phyloP scores from a whole-genome alignment of 2,797 vertebrate genomes.

The Fringilla coelebs region DNA sequence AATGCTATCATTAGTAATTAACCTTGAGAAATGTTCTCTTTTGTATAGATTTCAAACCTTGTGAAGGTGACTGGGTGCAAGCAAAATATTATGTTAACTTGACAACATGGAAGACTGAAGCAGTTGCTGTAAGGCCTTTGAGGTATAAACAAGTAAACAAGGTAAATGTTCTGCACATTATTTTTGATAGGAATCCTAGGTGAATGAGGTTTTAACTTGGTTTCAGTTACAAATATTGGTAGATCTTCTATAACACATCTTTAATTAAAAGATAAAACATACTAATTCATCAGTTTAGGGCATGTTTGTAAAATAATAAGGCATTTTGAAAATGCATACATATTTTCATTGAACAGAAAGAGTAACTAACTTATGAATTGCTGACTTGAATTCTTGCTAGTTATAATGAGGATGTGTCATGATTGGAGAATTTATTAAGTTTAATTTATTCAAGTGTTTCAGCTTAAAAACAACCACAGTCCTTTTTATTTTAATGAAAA shows the following conservation, averaged over 20 bases:
- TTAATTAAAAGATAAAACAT: not conserved
- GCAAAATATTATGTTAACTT: conserved; percentile 86
- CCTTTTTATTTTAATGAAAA: not conserved
- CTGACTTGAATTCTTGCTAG: not conserved
- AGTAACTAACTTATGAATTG: not conserved
- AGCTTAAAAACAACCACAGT: not conserved
- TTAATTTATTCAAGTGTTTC: not conserved
- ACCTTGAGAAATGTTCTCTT: not conserved
- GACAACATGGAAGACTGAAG: conserved; percentile 83
- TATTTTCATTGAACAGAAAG: not conserved
- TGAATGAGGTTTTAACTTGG: not conserved
- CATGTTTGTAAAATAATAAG: not conserved
- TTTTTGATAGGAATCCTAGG: not conserved
- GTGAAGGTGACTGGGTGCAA: conserved; percentile 93
- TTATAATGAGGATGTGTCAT: not conserved
- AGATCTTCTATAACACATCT: not conserved
- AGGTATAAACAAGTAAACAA: conserved; percentile 86
- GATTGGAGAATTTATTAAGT: not conserved
- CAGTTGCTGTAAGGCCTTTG: conserved; percentile 84
- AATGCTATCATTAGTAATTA: not conserved
- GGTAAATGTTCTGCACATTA: conserved; percentile 65
- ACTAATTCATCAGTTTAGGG: not conserved
- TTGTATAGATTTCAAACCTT: conserved; percentile 83
- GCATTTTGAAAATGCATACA: not conserved
- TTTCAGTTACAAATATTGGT: not conserved